phyloP scores from a whole-genome alignment of 1,140 invertebrate species.

The Orius insidiosus region DNA sequence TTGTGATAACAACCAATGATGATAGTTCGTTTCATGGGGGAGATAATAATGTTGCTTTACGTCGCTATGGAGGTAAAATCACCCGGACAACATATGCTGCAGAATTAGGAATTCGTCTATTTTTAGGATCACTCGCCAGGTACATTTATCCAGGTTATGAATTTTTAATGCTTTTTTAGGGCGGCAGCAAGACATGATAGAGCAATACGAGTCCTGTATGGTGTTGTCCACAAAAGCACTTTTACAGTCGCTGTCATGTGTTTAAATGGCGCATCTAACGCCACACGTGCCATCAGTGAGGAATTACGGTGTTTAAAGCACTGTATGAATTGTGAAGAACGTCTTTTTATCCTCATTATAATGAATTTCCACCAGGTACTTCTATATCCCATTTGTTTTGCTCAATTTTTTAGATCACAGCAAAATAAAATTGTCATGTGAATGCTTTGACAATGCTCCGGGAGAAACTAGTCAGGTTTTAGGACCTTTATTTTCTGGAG shows the following conservation, averaged over 20 bases:
- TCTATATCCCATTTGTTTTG: background rate
- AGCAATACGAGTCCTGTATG: conserved; percentile 8
- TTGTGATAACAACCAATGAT: conserved; percentile 15
- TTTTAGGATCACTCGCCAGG: conserved; percentile 13
- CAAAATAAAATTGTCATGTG: background rate
- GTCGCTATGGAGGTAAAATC: conserved; percentile 14
- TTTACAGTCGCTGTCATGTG: conserved; percentile 13
- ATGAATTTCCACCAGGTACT: conserved; percentile 3
- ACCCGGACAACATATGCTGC: conserved; percentile 7
- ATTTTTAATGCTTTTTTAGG: no score
- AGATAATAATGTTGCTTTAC: conserved; percentile 6
- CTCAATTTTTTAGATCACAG: conserved; percentile 9
- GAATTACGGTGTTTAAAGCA: conserved; percentile 6
- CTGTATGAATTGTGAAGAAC: conserved; percentile 15
- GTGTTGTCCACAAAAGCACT: conserved; percentile 5
- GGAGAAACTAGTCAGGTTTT: conserved; percentile 4
- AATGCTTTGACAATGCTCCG: conserved; percentile 5
- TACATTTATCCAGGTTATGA: no score
- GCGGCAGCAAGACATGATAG: conserved; percentile 13
- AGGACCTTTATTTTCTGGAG: conserved; percentile 12
- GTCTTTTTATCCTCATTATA: conserved; percentile 8
- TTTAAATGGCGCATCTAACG: conserved; percentile 6
- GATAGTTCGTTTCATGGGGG: conserved; percentile 10
- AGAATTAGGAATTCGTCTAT: conserved; percentile 13
- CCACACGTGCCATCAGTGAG: conserved; percentile 8